Evolutionary conservation across 2,113 vertebrate species (phyloP).

Genomic region (Anas platyrhynchos): DNA sequence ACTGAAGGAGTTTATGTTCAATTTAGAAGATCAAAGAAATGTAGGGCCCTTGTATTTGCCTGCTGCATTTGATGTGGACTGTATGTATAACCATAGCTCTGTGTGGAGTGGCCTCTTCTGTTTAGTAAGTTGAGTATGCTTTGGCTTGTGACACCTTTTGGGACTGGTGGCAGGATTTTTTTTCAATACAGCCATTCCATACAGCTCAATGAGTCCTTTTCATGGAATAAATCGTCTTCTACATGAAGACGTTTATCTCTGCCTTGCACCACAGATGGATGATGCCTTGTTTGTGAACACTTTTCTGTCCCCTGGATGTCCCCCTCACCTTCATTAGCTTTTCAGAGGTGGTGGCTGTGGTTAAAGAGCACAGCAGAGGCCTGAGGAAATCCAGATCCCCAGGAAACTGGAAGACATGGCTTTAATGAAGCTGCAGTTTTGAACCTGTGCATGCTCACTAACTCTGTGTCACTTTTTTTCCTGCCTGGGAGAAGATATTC

Average conservation of each 20-base stretch:
- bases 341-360: not conserved
- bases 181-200: rapidly evolving
- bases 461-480: not conserved
- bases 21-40: not conserved
- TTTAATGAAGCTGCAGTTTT: not conserved
- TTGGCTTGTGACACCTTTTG: not conserved
- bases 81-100: not conserved
- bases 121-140: not conserved
- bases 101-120: not conserved
- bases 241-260: not conserved
- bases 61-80: not conserved
- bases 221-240: not conserved
- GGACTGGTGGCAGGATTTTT: not conserved
- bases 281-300: not conserved
- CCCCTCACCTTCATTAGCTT: not conserved
- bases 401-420: not conserved
- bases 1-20: not conserved
- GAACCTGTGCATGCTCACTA: not conserved
- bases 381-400: not conserved
- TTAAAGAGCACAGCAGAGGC: not conserved
- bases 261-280: not conserved
- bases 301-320: not conserved
- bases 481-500: not conserved
- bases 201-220: not conserved
- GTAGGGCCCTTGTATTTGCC: not conserved